Conservation (phyloP, 2,113 vertebrate species). For the Pituophis catenifer region DNA sequence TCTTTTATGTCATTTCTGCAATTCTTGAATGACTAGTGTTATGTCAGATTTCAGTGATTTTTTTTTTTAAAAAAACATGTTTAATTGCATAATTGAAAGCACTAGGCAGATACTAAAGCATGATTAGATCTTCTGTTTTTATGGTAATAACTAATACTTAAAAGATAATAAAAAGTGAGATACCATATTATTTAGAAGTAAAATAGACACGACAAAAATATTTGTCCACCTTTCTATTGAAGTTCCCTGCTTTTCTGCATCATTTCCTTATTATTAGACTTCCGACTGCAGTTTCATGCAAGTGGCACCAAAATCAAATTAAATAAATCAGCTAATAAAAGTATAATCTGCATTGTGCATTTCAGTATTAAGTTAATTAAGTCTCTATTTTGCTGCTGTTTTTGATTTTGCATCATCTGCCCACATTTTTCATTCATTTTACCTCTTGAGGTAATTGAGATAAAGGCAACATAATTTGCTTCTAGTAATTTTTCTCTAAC, state of each 20-base stretch:
- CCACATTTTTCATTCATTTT: not conserved
- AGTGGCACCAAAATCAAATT: not conserved
- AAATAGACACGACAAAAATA: not conserved
- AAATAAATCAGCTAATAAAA: not conserved
- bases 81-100: not conserved
- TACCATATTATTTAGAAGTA: not conserved
- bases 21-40: slow-evolving; percentile 10
- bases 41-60: not conserved
- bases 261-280: not conserved
- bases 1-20: slow-evolving; percentile 10
- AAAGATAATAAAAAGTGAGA: slow-evolving; percentile 9
- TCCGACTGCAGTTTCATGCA: not conserved
- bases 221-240: not conserved
- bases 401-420: not conserved
- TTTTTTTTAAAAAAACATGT: not conserved
- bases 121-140: slow-evolving; percentile 3
- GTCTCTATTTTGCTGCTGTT: not conserved
- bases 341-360: not conserved
- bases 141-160: not conserved
- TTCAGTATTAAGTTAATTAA: not conserved
- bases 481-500: not conserved
- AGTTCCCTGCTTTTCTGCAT: not conserved
- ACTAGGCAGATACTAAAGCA: slow-evolving; percentile 5
- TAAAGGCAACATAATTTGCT: not conserved
- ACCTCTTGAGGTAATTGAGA: not conserved